Conservation (phyloP, 2,888 invertebrate genomes). For the Eupithecia insigniata region DNA sequence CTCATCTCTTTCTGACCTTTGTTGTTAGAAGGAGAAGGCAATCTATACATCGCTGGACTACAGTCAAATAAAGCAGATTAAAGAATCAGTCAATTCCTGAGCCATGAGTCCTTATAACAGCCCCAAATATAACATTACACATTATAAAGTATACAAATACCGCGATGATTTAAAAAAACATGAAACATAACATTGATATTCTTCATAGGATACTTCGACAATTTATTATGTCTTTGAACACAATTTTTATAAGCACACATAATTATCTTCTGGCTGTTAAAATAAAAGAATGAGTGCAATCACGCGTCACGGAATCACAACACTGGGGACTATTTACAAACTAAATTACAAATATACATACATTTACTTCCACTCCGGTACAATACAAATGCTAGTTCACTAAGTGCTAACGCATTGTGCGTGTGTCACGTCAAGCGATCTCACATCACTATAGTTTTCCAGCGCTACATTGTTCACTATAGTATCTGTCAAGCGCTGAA, state of each 20-base stretch:
- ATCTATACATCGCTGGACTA: slow-evolving; percentile 43
- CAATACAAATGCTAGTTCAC: slow-evolving; percentile 35
- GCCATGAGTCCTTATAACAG: slow-evolving; percentile 34
- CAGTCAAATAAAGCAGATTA: slow-evolving; percentile 59
- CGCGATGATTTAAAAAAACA: slow-evolving; percentile 1
- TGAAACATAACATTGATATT: slow-evolving; percentile 3
- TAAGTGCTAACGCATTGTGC: slow-evolving; percentile 35
- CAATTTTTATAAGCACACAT: slow-evolving; percentile 2
- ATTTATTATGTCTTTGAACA: not conserved
- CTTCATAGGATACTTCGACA: slow-evolving; percentile 3
- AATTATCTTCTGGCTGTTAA: not conserved
- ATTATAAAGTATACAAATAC: slow-evolving; percentile 6
- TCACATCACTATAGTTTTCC: slow-evolving; percentile 2
- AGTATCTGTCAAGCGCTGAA: not conserved
- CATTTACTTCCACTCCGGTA: slow-evolving; percentile 49
- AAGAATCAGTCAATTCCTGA: slow-evolving; percentile 70
- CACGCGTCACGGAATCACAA: slow-evolving; percentile 72
- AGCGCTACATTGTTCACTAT: slow-evolving; percentile 5
- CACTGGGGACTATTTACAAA: slow-evolving; percentile 74
- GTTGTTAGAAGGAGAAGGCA: slow-evolving; percentile 31
- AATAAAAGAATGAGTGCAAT: slow-evolving; percentile 43
- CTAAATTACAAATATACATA: slow-evolving; percentile 73
- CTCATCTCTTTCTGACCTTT: slow-evolving; percentile 49
- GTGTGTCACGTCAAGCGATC: slow-evolving; percentile 19
- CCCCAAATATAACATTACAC: not conserved